Conservation (phyloP, 2,888 invertebrate genomes). For the Allophyes oxyacanthae region DNA sequence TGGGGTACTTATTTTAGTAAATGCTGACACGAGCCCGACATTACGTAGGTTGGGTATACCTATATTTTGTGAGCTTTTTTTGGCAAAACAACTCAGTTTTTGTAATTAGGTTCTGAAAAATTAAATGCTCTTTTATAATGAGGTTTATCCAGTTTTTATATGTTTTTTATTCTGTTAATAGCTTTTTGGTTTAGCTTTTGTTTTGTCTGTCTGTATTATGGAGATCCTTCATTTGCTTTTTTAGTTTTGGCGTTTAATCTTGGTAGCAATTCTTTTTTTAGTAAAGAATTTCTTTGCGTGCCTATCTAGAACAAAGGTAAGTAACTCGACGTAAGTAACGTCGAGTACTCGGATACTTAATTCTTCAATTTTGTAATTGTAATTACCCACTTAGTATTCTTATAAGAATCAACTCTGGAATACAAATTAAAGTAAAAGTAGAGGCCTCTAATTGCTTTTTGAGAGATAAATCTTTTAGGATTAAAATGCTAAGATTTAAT, state of each 20-base stretch:
- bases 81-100: slow-evolving; percentile 19
- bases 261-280: no score
- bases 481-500: slow-evolving; percentile 36
- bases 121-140: slow-evolving; percentile 29
- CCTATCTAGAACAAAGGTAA: neutral
- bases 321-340: no score
- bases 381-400: slow-evolving; percentile 33
- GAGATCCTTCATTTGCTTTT: slow-evolving; percentile 6
- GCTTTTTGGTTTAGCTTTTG: slow-evolving; percentile 9
- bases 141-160: slow-evolving; percentile 5
- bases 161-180: slow-evolving; percentile 21
- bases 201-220: slow-evolving; percentile 2
- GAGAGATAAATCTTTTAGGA: slow-evolving; percentile 43
- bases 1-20: slow-evolving; percentile 56
- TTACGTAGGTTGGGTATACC: slow-evolving; percentile 26
- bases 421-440: slow-evolving; percentile 33
- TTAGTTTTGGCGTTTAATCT: neutral
- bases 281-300: no score
- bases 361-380: slow-evolving; percentile 30
- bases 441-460: slow-evolving; percentile 45
- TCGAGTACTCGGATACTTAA: slow-evolving; percentile 11
- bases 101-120: slow-evolving; percentile 40
- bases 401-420: slow-evolving; percentile 20
- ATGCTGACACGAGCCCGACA: slow-evolving; percentile 44
- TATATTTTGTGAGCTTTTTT: slow-evolving; percentile 30